Conservation (phyloP, 2,888 invertebrate genomes). For the Phymatocera aterrima region DNA sequence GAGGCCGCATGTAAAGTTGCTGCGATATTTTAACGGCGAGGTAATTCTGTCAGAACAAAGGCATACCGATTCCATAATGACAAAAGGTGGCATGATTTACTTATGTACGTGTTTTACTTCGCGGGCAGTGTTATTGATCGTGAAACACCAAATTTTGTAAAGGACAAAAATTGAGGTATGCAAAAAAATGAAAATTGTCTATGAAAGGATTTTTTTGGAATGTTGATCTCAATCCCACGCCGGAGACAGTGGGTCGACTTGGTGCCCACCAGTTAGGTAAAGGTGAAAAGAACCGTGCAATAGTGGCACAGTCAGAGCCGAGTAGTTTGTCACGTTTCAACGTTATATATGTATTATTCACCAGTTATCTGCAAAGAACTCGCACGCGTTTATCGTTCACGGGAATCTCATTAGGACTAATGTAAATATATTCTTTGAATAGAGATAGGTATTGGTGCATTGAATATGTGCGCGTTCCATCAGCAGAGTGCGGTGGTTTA, state of each 20-base stretch:
- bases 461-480: background rate
- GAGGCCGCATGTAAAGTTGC: background rate
- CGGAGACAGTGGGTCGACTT: background rate
- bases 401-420: background rate
- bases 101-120: background rate
- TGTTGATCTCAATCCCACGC: too few relatives aligned
- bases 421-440: background rate
- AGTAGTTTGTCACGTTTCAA: constrained; percentile 6
- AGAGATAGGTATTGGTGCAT: background rate
- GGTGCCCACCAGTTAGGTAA: background rate
- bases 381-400: constrained; percentile 9
- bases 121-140: too few relatives aligned
- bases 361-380: constrained; percentile 7
- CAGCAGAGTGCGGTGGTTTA: background rate
- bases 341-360: constrained; percentile 20
- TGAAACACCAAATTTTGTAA: too few relatives aligned
- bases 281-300: background rate
- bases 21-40: background rate
- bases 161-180: too few relatives aligned
- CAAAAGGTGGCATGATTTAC: background rate
- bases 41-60: background rate
- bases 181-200: too few relatives aligned
- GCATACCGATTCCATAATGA: background rate
- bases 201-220: too few relatives aligned
- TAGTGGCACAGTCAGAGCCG: background rate